phyloP scores from a whole-genome alignment of 2,888 invertebrate species.

The Acrobasis suavella region DNA sequence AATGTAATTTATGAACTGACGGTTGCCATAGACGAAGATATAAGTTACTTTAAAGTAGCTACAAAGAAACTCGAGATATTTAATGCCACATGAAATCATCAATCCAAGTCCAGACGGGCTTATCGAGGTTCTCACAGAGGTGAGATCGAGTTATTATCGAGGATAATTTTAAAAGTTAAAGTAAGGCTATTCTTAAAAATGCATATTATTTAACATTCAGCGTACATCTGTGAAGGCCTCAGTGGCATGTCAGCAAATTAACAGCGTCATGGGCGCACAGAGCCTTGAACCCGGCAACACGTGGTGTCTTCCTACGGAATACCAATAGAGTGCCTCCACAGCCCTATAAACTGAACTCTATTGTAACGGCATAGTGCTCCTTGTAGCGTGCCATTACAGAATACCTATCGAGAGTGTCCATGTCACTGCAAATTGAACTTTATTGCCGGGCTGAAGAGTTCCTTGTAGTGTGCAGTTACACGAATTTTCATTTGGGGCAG shows the following conservation, averaged over 20 bases:
- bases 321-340: constrained; percentile 58
- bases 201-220: constrained; percentile 3
- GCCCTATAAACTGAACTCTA: constrained; percentile 53
- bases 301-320: constrained; percentile 64
- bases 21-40: too few species aligned
- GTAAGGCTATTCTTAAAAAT: too few species aligned
- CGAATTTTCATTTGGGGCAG: constrained; percentile 18
- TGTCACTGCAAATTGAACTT: constrained; percentile 50
- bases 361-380: constrained; percentile 1
- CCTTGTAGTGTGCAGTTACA: neutral
- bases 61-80: too few species aligned
- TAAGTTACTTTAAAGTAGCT: too few species aligned
- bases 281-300: constrained; percentile 74
- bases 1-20: too few species aligned
- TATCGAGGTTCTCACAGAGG: too few species aligned
- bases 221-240: neutral
- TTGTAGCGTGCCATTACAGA: neutral
- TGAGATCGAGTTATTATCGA: too few species aligned
- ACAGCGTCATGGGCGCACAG: constrained; percentile 42
- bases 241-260: constrained; percentile 2
- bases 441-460: constrained; percentile 30
- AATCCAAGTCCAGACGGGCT: too few species aligned
- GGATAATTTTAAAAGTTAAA: too few species aligned
- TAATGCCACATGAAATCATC: too few species aligned
- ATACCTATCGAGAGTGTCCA: neutral